These are phyloP conservation scores for Papilio elwesi DNA, from an alignment of 2,888 invertebrate species.

Conservation along the genomic window DNA sequence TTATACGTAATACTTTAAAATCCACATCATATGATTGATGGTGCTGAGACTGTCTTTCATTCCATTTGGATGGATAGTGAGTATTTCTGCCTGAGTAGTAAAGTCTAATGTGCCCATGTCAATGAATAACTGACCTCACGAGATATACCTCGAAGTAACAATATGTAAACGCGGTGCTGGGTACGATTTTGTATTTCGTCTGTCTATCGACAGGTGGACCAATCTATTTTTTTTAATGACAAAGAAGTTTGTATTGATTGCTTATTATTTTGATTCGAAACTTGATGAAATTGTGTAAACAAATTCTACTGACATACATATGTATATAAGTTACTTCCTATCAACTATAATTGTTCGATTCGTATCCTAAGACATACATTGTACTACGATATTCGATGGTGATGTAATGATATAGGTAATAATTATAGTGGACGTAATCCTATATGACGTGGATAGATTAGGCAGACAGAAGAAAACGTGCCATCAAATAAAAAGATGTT, in stretches of 20 bases:
- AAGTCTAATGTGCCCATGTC: not conserved
- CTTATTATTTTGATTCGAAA: too few species aligned
- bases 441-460: conserved; percentile 5
- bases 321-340: too few species aligned
- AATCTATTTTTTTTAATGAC: not conserved
- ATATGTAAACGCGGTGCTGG: not conserved
- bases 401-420: not conserved
- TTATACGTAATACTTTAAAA: not conserved
- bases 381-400: not conserved
- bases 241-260: too few species aligned
- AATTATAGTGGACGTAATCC: not conserved
- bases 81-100: not conserved
- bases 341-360: not conserved
- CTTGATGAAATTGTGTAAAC: too few species aligned
- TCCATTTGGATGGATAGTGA: not conserved
- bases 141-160: not conserved
- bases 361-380: not conserved
- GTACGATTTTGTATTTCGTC: not conserved
- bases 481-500: conserved; percentile 14
- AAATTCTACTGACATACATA: too few species aligned
- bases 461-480: conserved; percentile 3
- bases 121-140: not conserved
- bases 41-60: not conserved
- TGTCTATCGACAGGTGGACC: not conserved
- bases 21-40: not conserved